These are phyloP conservation scores for Schizotus pectinicornis DNA, from an alignment of 2,888 invertebrate species.

Conservation along the genomic window DNA sequence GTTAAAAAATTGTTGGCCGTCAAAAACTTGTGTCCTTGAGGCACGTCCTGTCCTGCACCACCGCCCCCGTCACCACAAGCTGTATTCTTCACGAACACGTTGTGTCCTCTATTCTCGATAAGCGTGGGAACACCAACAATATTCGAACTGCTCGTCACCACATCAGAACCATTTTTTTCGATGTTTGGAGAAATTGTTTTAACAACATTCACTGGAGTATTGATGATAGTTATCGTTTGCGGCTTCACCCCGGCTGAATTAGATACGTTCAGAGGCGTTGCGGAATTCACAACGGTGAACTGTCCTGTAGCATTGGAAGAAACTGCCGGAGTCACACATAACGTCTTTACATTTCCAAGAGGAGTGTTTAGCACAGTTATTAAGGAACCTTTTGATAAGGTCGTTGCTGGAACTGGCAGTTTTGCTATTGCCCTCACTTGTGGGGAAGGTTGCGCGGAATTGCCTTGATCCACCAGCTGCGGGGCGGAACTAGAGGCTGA, in stretches of 20 bases:
- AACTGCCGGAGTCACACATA: conserved; percentile 52
- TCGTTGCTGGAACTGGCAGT: conserved; percentile 34
- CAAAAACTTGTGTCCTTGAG: conserved; percentile 54
- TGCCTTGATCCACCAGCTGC: conserved; percentile 8
- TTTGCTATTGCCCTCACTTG: conserved; percentile 38
- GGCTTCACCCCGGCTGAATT: conserved; percentile 48
- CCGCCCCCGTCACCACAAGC: conserved; percentile 9
- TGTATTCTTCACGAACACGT: conserved; percentile 57
- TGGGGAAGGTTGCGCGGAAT: conserved; percentile 16
- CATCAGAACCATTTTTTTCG: conserved; percentile 24
- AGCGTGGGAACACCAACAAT: conserved; percentile 29
- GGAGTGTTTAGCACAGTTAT: conserved; percentile 57
- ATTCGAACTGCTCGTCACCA: conserved; percentile 23
- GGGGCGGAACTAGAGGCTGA: conserved; percentile 13
- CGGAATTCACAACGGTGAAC: conserved; percentile 54
- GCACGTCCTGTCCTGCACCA: conserved; percentile 39
- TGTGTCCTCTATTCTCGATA: conserved; percentile 51
- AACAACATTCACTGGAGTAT: conserved; percentile 54
- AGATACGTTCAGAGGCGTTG: conserved; percentile 50
- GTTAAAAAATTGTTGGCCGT: conserved; percentile 54
- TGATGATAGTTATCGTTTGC: conserved; percentile 54
- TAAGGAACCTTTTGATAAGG: conserved; percentile 47
- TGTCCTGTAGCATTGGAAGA: conserved; percentile 49
- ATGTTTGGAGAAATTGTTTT: conserved; percentile 45
- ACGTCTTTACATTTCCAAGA: conserved; percentile 54